A percentile compares a stretch with the other conserved stretches of the same genome.
These are phyloP conservation scores for Aphodius granarius DNA, from an alignment of 2,888 invertebrate species.

Conservation along the genomic window DNA sequence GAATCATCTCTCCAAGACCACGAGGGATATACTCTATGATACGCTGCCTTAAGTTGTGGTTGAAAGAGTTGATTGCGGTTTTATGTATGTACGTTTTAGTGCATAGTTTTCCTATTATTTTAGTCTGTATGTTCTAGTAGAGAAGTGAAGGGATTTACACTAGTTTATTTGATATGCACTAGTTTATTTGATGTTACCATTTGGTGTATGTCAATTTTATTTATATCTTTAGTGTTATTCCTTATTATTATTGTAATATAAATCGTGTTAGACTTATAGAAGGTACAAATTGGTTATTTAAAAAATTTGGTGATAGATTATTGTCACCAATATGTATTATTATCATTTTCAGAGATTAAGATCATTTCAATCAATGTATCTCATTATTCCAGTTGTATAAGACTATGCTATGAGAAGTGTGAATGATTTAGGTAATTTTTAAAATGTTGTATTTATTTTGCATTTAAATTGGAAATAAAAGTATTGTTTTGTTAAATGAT, in stretches of 20 bases:
- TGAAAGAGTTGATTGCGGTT: too few species aligned
- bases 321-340: too few species aligned
- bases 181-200: background rate
- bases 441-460: background rate
- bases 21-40: conserved; percentile 24
- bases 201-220: too few species aligned
- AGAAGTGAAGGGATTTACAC: background rate
- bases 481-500: background rate
- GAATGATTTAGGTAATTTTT: background rate
- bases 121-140: background rate
- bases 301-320: too few species aligned
- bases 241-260: too few species aligned
- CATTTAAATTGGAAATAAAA: background rate
- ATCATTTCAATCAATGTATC: too few species aligned
- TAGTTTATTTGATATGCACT: background rate
- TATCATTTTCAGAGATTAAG: too few species aligned
- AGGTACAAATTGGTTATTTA: too few species aligned
- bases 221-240: too few species aligned
- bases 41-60: conserved; percentile 11
- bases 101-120: background rate
- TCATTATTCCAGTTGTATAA: too few species aligned
- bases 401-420: too few species aligned
- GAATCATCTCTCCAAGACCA: conserved; percentile 52
- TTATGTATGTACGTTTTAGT: background rate
- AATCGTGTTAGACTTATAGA: too few species aligned